These are phyloP conservation scores for Pseudorasbora parva DNA, from an alignment of 2,113 vertebrate species.

Conservation along the genomic window DNA sequence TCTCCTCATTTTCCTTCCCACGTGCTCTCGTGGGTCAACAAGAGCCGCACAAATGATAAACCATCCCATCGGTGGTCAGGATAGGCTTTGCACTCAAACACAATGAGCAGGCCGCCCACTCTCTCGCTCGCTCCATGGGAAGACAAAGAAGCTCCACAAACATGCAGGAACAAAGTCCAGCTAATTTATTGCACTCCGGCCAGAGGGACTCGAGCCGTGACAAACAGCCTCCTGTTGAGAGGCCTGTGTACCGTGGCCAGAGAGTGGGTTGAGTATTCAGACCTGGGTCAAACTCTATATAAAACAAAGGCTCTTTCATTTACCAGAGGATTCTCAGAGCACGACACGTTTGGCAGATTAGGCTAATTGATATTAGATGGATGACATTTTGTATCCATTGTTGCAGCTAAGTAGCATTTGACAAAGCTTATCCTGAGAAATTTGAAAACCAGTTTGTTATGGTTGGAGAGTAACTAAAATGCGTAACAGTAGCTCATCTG, in stretches of 20 bases:
- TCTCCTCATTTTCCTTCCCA: conserved; percentile 41
- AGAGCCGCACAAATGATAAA: conserved; percentile 58
- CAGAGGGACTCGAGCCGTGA: conserved; percentile 50
- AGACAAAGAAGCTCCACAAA: conserved; percentile 51
- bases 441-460: not conserved
- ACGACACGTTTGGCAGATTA: conserved; percentile 42
- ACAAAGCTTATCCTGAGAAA: conserved; percentile 48
- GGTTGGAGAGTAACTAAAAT: not conserved
- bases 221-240: conserved; percentile 57
- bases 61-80: conserved; percentile 47
- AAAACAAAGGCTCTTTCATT: conserved; percentile 48
- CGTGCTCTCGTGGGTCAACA: conserved; percentile 57
- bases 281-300: conserved; percentile 41
- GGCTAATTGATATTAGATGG: conserved; percentile 51
- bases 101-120: not conserved
- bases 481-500: not conserved
- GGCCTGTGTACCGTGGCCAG: conserved; percentile 35
- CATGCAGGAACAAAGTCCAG: conserved; percentile 73
- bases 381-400: conserved; percentile 37
- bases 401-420: conserved; percentile 46
- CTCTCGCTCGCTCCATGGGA: conserved; percentile 14
- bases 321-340: conserved; percentile 45
- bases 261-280: conserved; percentile 53
- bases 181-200: conserved; percentile 69
- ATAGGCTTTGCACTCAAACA: conserved; percentile 57